Evolutionary conservation across 2,113 vertebrate genomes (phyloP).

Genomic region (Sardina pilchardus): DNA sequence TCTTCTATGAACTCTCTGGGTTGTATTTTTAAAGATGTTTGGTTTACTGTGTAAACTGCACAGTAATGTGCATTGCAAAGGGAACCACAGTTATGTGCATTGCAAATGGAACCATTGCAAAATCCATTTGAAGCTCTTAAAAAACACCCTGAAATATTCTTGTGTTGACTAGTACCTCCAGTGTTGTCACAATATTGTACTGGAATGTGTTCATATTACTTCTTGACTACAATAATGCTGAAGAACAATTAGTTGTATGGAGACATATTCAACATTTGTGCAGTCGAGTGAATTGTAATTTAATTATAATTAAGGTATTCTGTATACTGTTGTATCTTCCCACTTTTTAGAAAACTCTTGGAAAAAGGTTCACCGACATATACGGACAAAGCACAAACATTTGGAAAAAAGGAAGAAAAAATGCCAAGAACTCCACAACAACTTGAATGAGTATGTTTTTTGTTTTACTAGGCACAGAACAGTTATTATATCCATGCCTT

Average conservation of each 20-base stretch:
- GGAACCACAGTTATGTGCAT: background rate
- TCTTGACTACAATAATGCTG: too few species aligned
- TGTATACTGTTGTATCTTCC: background rate
- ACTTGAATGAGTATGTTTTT: background rate
- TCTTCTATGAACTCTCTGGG: too few species aligned
- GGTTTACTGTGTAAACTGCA: background rate
- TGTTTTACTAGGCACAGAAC: background rate
- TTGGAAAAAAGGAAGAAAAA: background rate
- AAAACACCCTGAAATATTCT: too few species aligned
- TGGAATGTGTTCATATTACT: background rate
- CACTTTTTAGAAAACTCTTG: conserved; percentile 46
- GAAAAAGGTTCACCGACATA: conserved; percentile 53
- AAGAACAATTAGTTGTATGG: too few species aligned
- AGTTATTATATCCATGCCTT: background rate
- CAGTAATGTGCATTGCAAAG: background rate
- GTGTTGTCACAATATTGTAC: background rate
- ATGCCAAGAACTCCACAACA: background rate
- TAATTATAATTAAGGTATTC: background rate
- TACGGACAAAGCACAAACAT: conserved; percentile 43
- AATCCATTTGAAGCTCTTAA: background rate
- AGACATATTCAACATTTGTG: background rate
- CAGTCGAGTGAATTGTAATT: background rate
- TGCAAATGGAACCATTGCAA: background rate
- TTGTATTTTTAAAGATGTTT: too few species aligned
- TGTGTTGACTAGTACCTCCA: too few species aligned